Evolutionary conservation across 2,113 vertebrate species (phyloP).

Genomic region (Leptosomus discolor): DNA sequence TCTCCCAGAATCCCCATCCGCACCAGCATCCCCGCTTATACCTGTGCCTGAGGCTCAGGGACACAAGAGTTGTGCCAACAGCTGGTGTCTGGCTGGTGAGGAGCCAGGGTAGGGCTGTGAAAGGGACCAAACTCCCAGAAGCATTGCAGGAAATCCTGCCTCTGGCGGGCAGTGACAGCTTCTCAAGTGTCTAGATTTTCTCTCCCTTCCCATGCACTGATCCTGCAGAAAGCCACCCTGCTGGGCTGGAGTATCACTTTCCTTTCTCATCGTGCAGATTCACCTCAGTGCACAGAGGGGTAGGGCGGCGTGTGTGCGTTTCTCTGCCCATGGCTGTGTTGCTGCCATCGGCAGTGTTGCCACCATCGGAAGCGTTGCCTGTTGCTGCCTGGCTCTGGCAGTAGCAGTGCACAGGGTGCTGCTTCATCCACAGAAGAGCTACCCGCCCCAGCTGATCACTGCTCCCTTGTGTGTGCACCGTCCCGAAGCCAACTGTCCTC

Average conservation of each 20-base stretch:
- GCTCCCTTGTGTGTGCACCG: rapidly evolving
- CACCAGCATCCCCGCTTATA: no score
- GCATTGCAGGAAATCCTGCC: rapidly evolving
- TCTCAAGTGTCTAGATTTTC: no score
- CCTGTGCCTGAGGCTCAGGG: neutral
- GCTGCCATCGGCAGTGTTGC: no score
- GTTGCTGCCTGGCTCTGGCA: neutral
- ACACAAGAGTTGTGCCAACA: neutral
- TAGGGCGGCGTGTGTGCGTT: rapidly evolving
- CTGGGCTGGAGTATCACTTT: no score
- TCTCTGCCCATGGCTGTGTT: neutral
- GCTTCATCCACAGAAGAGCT: no score
- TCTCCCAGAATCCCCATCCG: no score
- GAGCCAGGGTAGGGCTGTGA: rapidly evolving
- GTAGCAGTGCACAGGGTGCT: no score
- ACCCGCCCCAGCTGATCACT: no score
- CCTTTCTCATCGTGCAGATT: no score
- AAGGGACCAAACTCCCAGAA: neutral
- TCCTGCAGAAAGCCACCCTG: no score
- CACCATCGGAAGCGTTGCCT: neutral
- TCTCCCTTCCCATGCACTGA: no score
- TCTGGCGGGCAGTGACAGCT: neutral
- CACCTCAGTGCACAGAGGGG: rapidly evolving
- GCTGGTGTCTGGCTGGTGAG: neutral
- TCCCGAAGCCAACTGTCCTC: neutral